Percentiles rank a stretch among this genome's conserved stretches.
These are phyloP conservation scores for Thalassoma bifasciatum DNA, from an alignment of 2,113 vertebrate species.

Conservation along the genomic window DNA sequence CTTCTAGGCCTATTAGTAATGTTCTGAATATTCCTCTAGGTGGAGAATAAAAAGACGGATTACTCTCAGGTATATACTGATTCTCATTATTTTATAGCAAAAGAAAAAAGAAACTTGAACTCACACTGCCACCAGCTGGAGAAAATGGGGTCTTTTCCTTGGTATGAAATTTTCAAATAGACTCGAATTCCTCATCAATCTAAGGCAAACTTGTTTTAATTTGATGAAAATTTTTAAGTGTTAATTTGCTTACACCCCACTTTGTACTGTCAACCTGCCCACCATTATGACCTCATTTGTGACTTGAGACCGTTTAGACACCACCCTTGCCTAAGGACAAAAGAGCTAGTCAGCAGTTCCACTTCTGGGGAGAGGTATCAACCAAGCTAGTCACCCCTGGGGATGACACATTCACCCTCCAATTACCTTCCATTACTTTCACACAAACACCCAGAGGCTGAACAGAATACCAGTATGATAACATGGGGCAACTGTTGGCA, in stretches of 20 bases:
- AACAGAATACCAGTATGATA: conserved; percentile 13
- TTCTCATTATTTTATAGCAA: too few relatives aligned
- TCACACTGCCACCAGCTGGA: neutral
- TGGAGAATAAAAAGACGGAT: too few relatives aligned
- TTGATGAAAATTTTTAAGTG: too few relatives aligned
- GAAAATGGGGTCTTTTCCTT: neutral
- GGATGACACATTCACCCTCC: neutral
- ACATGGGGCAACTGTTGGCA: neutral
- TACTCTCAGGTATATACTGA: too few relatives aligned
- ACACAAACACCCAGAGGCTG: neutral
- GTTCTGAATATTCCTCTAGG: too few relatives aligned
- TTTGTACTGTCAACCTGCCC: neutral
- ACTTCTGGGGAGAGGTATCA: neutral
- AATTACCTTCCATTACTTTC: neutral
- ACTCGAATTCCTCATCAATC: too few relatives aligned
- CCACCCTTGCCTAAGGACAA: neutral
- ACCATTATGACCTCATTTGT: neutral
- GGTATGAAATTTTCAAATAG: too few relatives aligned
- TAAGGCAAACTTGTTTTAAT: neutral
- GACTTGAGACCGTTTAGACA: neutral
- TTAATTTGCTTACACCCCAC: neutral
- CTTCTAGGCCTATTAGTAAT: too few relatives aligned
- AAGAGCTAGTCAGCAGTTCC: neutral
- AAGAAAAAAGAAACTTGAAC: too few relatives aligned
- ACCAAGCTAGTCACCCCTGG: neutral